These are phyloP conservation scores for Lycopodina hypogea DNA, from an alignment of 37 sponge, comb jelly and placozoan species.

Conservation along the genomic window DNA sequence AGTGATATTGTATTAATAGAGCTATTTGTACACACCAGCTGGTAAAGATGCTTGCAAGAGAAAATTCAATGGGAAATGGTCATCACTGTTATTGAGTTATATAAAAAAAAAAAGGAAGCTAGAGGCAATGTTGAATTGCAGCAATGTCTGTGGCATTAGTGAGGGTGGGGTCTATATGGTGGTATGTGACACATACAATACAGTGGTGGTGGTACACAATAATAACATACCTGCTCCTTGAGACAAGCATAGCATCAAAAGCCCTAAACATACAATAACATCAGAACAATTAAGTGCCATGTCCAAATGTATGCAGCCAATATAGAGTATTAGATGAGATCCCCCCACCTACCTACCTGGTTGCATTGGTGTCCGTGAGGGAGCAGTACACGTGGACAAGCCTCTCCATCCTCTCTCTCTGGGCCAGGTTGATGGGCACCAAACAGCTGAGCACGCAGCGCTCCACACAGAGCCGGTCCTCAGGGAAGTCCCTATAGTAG, in stretches of 20 bases:
- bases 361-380: constrained; percentile 64
- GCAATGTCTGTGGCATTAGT: too few relatives aligned
- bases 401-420: constrained; percentile 68
- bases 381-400: constrained; percentile 52
- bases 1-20: too few relatives aligned
- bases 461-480: constrained; percentile 73
- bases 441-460: constrained; percentile 63
- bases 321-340: background rate
- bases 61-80: too few relatives aligned
- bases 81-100: too few relatives aligned
- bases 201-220: background rate
- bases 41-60: too few relatives aligned
- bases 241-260: constrained; percentile 43
- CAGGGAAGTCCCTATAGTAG: constrained; percentile 57
- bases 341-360: constrained; percentile 10
- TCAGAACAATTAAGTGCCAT: too few relatives aligned
- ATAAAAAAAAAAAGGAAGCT: too few relatives aligned
- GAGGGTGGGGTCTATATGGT: too few relatives aligned
- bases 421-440: constrained; percentile 57
- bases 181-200: background rate
- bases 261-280: constrained; percentile 32
- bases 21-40: too few relatives aligned
- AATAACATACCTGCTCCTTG: constrained; percentile 35
- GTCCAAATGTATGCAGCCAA: background rate
- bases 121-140: too few relatives aligned